Evolutionary conservation across 2,113 vertebrate species (phyloP), one percentile per base, ranked within the genome.

Genomic region (Pycnonotus jocosus): DNA sequence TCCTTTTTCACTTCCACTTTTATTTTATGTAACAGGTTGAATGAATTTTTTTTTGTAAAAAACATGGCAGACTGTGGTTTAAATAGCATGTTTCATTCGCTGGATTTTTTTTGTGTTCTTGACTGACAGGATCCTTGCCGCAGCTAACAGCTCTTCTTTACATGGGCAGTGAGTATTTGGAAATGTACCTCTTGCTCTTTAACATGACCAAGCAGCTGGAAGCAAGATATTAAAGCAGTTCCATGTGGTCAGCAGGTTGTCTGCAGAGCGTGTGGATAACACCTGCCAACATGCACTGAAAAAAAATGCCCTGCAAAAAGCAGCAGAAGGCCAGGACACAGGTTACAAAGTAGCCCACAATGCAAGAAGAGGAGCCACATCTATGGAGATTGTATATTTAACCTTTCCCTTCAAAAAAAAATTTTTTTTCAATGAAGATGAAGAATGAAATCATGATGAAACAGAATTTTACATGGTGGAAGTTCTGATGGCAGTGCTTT

Each of bases 161-260:
- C 60, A 33, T 9, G 61, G 51, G 14, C 60, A 44, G n/a, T 24
- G 51, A 81, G 35, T 68, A 79, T 48, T 81, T 0, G 0, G 80
- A 86, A 95, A 48, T 64, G 64, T 66, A 84, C 48, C 44, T 84
- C 93, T 88, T 89, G 68, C 72, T 86, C 48, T 84, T 92, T 76
- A 76, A 92, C 44, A 81, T 3, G 16, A 79, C n/a, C n/a, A 74
- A 87, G n/a, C 69, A 88, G 64, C 80, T 93, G 88, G 61, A 92
- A 95, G 44, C 47, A 94, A 88, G 60, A 51, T 78, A 70, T 45
- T 68, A 79, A 89, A 84, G 37, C 44, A 53, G 37, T 33, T 91
- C 40, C 1, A 1, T 48, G 44, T 53, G 57, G 95, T 88, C 77
- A 84, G 72, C 8, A 3, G 0, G 2, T 74, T 92, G 76, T 76